Evolutionary conservation across 2,113 vertebrate genomes (phyloP).

Genomic region (Mirounga angustirostris): DNA sequence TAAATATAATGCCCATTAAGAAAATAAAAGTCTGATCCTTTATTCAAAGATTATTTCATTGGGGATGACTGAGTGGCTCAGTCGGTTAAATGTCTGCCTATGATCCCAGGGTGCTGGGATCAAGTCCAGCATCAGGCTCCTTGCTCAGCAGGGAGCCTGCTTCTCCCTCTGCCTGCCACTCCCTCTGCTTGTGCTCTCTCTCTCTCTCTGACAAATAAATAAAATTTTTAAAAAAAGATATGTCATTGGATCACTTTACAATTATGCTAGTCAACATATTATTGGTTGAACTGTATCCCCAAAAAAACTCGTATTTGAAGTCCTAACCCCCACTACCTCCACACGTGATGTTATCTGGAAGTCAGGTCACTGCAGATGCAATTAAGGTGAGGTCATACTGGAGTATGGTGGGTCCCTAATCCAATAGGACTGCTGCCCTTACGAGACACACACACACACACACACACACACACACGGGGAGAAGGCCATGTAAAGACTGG

Average conservation of each 20-base stretch:
- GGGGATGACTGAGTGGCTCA: neutral
- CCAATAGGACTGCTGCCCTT: neutral
- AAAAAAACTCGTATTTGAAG: neutral
- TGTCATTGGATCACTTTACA: neutral
- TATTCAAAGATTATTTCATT: neutral
- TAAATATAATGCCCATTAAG: neutral
- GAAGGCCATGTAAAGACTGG: neutral
- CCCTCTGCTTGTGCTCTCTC: no score
- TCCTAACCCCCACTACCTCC: neutral
- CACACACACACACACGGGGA: neutral
- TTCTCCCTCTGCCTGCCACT: neutral
- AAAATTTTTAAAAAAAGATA: neutral
- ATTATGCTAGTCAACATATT: neutral
- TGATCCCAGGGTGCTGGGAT: neutral
- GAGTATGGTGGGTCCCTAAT: neutral
- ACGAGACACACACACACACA: neutral
- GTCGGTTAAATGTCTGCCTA: neutral
- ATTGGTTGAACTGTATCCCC: neutral
- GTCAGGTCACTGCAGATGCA: neutral
- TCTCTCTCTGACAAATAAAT: no score
- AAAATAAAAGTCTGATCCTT: slow-evolving; percentile 11
- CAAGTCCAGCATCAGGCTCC: neutral
- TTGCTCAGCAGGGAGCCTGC: neutral
- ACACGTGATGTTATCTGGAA: neutral
- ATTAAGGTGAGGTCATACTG: neutral